Evolutionary conservation across 1,140 invertebrate genomes (phyloP), one percentile per base, ranked within the genome.

Genomic region (Choristoneura fumiferana): DNA sequence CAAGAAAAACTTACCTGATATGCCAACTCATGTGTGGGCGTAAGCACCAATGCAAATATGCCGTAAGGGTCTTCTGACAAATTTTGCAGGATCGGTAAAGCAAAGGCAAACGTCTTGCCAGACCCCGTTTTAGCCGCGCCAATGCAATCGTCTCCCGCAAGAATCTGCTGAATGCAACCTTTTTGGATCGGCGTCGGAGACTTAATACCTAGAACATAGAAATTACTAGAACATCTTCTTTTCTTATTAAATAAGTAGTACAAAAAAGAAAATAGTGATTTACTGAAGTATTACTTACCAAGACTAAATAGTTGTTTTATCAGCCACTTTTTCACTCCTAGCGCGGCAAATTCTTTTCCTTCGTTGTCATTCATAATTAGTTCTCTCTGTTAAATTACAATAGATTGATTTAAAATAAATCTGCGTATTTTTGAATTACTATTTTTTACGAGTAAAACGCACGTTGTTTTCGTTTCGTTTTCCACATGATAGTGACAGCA

Each of bases 51-150:
- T 22, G 97, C 97, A 92, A 96, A 99, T 74, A 99, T 95, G 60
- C 97, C 95, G 86, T 97, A 97, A 0, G 98, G 98, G 79, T 97
- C 97, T 29, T 29, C 22, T 29, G 96, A 94, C 10, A 99, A 89
- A 66, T 94, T 93, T 83, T 99, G 96, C 52, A 99, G 84, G 74
- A 99, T 98, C 0, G 98, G 98, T 13, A 99, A 76, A 3, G 96
- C 97, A 93, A 99, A 99, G 0, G 98, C 96, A 73, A 98, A 94
- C 4, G 98, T 99, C 92, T 99, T 99, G 34, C 98, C 98, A 56
- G 97, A 98, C 14, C 98, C 98, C 34, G 98, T 99, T 91, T 99
- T 98, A 0, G 98, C 97, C 69, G 97, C 95, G 10, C 97, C 98
- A 75, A 99, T 97, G 57, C 97, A 95, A 91, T 99, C 96, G 71